Base-by-base conservation (phyloP, 2,797 vertebrate genomes). In the Pipistrellus kuhlii region DNA sequence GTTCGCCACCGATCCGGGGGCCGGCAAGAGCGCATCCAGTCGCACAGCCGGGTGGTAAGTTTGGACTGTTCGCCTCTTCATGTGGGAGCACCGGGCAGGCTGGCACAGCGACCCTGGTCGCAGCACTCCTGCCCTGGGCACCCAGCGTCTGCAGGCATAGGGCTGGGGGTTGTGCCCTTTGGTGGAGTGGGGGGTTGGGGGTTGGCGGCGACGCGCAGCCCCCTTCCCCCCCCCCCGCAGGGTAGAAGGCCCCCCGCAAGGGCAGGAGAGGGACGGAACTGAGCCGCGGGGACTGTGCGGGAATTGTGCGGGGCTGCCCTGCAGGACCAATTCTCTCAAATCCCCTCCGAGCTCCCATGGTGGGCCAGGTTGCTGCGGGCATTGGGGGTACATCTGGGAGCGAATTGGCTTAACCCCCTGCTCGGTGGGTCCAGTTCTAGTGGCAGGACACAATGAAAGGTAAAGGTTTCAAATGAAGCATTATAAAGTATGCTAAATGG, bases 41-140 rank as follows among this genome's bases (percentile, higher is more conserved):
- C 30, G 51, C 94, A 68, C 69, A 83, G 72, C 25, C 2, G 2
- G 44, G 46, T 3, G 83, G 84, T 91, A 83, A 95, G 76, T 94
- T 81, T 66, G 76, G 71, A 20, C 82, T 83, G 82, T 57, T 53
- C 46, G 21, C 66, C 51, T 66, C 51, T 62, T 59, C 41, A 11
- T 64, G 25, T 71, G 38, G 62, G 75, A 91, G 71, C 11, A 25
- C 62, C 17, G 1, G 66, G 48, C 41, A 77, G 30, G 30, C 71
- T 46, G 77, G 27, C 32, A 23, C 51, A 11, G n/a, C 55, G 27
- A 75, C 48, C 30, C 18, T 32, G 69, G 57, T 73, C 48, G n/a
- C 12, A 9, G 81, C 59, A 38, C 55, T 69, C n/a, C 46, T 77
- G 53, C 76, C 41, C 44, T n/a, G 18, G 30, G 15, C 30, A 7